Base-by-base conservation (phyloP, 2,797 vertebrate species). In the Lagocephalus sceleratus region DNA sequence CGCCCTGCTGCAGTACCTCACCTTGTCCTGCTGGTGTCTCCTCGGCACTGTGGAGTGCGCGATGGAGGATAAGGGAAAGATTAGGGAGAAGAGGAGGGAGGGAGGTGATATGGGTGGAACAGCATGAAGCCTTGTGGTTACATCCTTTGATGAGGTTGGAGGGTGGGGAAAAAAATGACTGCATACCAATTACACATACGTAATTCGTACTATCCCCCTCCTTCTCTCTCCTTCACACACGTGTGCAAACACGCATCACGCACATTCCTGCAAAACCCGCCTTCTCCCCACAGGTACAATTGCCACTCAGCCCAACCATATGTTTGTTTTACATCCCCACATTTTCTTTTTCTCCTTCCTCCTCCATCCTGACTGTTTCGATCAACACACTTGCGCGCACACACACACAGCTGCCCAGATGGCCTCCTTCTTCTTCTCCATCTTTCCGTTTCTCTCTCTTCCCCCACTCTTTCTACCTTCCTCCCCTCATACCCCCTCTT, bases 111-210 rank as follows among this genome's bases (percentile, higher is more conserved):
- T 71, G 64, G 82, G 65, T 67, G 66, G 67, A 80, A 81, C 79
- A 86, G 82, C 72, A 41, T 76, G 83, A 83, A 79, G 77, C 82
- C 79, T 85, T 87, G 85, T 88, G 86, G 82, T 85, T 81, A 82
- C 84, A 87, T 88, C 79, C 73, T 88, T 88, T 88, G 85, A 88
- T 85, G 85, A 83, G 77, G 73, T 65, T n/a, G 75, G 73, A 57
- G 60, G 71, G 75, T 75, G 78, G 68, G 47, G 21, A 58, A 57
- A 50, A 72, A 66, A 66, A 71, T 71, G 84, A 62, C 55, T 66
- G 63, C 32, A 53, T 54, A 73, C 67, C 63, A 76, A 72, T 68
- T 67, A 59, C 50, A 70, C 77, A 79, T 68, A 66, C 58, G 47
- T 59, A 66, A 69, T 77, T 68, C 11, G 40, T 56, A 48, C 72